Base-by-base conservation (phyloP, 2,888 invertebrate genomes). In the Linyphia triangularis region DNA sequence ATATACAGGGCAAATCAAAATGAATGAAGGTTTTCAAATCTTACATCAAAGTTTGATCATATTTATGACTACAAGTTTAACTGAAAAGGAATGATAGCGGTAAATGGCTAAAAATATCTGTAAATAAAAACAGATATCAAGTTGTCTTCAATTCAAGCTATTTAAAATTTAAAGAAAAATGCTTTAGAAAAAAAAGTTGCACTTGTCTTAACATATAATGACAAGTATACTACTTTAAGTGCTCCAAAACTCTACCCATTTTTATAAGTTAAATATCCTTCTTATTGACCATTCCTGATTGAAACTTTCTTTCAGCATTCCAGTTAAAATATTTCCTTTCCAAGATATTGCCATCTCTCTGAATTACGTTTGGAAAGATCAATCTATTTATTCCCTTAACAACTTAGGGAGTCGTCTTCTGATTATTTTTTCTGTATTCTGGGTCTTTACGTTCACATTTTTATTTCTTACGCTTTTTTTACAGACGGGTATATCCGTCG, bases 401-500 rank as follows among this genome's bases (percentile, higher is more conserved):
- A 83, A 73, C 73, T 73, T 81, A 70, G 69, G 37, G 26, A 70
- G 81, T 81, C 81, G 57, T 57, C 59, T 75, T 65, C 40, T 57
- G 1, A 43, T 83, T 73, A 65, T 65, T 65, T 73, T 73, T 73
- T 63, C 61, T 30, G 5, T 28, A 63, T 37, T 26, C 61, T 5
- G 28, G 57, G 57, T 81, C 81, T 69, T 81, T 57, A 59, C 69
- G 22, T n/a, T 16, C 9, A 51, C 65, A 37, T 81, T 37, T 72
- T 61, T 26, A n/a, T 51, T 33, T 28, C 26, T 65, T 72, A 40
- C n/a, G 65, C n/a, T 40, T 57, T 81, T 81, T 59, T 59, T 69
- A 70, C 59, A 70, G 81, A 57, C 59, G 67, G 57, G 73, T 73
- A 51, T 73, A 73, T 83, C 85, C 85, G 65, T 40, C 85, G 85